These are phyloP conservation scores for Linnaemya vulpina DNA, from an alignment of 2,888 invertebrate genomes.

Conservation along the genomic window DNA sequence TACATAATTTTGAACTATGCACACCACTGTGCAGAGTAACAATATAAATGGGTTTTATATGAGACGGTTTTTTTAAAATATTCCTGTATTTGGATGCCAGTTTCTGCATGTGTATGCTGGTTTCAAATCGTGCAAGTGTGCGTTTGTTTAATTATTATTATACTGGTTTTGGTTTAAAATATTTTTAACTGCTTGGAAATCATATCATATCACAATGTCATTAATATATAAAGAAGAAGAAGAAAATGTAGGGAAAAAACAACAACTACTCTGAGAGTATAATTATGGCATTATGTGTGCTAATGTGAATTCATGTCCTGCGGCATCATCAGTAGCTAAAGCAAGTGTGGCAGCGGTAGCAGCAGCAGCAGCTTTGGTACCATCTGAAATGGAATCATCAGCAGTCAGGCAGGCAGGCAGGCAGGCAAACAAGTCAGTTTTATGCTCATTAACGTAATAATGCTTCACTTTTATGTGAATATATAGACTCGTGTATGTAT, in stretches of 20 bases:
- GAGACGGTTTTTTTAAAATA: conserved; percentile 41
- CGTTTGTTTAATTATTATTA: conserved; percentile 59
- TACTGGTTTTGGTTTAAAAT: conserved; percentile 61
- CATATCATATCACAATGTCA: conserved; percentile 69
- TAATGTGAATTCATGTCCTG: conserved; percentile 80
- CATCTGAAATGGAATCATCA: conserved; percentile 64
- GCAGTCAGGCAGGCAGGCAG: conserved; percentile 43
- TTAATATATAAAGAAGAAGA: conserved; percentile 54
- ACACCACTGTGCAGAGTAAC: conserved; percentile 32
- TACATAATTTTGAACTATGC: background rate
- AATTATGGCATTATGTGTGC: conserved; percentile 80
- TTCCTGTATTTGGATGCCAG: conserved; percentile 33
- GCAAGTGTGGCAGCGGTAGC: conserved; percentile 14
- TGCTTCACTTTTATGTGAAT: conserved; percentile 50
- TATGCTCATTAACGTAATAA: conserved; percentile 69
- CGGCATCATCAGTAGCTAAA: conserved; percentile 73
- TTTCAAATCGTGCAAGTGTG: conserved; percentile 15
- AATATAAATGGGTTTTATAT: conserved; percentile 50
- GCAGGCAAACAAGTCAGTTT: conserved; percentile 52
- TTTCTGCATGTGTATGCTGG: conserved; percentile 12
- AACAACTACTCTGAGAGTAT: conserved; percentile 75
- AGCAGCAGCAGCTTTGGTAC: conserved; percentile 61
- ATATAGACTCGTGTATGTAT: background rate
- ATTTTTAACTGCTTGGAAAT: conserved; percentile 68
- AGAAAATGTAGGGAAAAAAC: conserved; percentile 1